Base-by-base conservation (phyloP, 2,113 vertebrate genomes). In the Charina bottae region DNA sequence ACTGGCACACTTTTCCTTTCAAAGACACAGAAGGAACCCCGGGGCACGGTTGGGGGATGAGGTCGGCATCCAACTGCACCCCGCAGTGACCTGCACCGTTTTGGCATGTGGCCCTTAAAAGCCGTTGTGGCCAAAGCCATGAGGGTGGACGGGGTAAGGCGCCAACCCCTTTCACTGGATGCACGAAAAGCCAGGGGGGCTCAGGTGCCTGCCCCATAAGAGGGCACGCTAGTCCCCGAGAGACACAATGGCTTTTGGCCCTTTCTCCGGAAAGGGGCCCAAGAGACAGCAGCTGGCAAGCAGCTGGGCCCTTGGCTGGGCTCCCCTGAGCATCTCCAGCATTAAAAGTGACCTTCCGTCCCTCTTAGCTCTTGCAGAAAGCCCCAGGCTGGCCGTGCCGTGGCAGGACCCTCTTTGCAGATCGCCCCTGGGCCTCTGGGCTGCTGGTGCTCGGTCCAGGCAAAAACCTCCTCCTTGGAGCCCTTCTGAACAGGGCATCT, bases 311-410 rank as follows among this genome's bases (percentile, higher is more conserved):
- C 26, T 7, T 33, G 68, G 17, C 6, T 33, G n/a, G 15, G 12
- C 1, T 15, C 13, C 15, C 17, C 68, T 72, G n/a, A 1, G 2
- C n/a, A 7, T 17, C 68, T 72, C 49, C 68, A 72, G n/a, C 17
- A 72, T 37, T 33, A 72, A 72, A 33, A 5, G 10, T 12, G 26
- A 64, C 1, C 1, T 64, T 72, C 15, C 28, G n/a, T 17, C 49
- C 49, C 49, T 49, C 49, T 49, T 2, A 72, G 28, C 12, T 33
- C n/a, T 17, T 0, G 6, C 17, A 28, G 4, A 72, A 33, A 72
- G 9, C 60, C 10, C 0, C 60, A 64, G 2, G 6, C n/a, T n/a
- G 13, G 0, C 0, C 0, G 13, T 72, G 15, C 26, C 12, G 0
- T 28, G 26, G 28, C 10, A 64, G 26, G 62, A n/a, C 26, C n/a